Percentiles rank a stretch among this genome's conserved stretches.
Evolutionary conservation across 2,797 vertebrate genomes (phyloP).

Genomic region (Leptodactylus fallax): DNA sequence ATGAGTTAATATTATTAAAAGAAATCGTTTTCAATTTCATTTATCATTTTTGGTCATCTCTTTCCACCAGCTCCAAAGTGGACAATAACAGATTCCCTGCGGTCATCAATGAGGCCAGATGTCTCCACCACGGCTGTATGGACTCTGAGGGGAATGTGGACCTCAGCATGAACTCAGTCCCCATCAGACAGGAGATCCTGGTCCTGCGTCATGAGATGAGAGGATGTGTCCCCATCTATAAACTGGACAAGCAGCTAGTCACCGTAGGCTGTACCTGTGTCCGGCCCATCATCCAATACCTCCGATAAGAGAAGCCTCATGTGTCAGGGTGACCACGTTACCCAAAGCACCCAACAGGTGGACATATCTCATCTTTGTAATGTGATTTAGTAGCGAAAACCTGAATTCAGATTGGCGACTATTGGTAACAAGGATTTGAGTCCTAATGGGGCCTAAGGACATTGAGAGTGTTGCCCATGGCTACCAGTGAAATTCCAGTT

Average conservation of each 20-base stretch:
- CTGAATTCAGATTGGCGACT: too few relatives aligned
- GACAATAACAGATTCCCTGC: slow-evolving; percentile 74
- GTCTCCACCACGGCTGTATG: slow-evolving; percentile 67
- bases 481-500: too few relatives aligned
- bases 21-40: too few relatives aligned
- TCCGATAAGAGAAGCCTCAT: neutral
- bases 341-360: too few relatives aligned
- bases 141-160: slow-evolving; percentile 69
- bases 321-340: too few relatives aligned
- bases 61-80: slow-evolving; percentile 66
- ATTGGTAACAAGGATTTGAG: too few relatives aligned
- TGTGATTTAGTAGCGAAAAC: too few relatives aligned
- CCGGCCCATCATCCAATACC: slow-evolving; percentile 16
- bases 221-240: slow-evolving; percentile 68
- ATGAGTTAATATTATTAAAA: too few relatives aligned
- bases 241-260: slow-evolving; percentile 72
- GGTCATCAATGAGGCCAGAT: slow-evolving; percentile 69
- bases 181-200: slow-evolving; percentile 77
- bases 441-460: too few relatives aligned
- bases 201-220: slow-evolving; percentile 69
- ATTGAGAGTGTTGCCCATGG: too few relatives aligned
- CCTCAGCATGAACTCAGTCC: slow-evolving; percentile 71
- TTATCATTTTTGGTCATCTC: neutral
- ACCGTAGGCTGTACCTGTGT: slow-evolving; percentile 78
- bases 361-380: too few relatives aligned